Evolutionary conservation across 2,888 invertebrate genomes (phyloP).

Genomic region (Biston betularia): DNA sequence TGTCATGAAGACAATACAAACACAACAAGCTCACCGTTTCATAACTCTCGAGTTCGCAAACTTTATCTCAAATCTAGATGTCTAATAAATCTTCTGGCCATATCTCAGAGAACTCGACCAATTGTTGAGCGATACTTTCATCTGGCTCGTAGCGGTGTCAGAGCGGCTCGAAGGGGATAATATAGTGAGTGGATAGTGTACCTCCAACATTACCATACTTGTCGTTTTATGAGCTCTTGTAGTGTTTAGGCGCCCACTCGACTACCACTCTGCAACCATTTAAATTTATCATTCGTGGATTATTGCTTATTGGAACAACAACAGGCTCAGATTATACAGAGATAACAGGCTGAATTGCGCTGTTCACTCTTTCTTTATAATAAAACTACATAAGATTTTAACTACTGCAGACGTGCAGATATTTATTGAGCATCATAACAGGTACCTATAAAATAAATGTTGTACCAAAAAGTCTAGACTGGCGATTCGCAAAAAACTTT

Average conservation of each 20-base stretch:
- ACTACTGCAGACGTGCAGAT: constrained; percentile 21
- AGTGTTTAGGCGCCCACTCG: constrained; percentile 84
- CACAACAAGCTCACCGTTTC: constrained; percentile 33
- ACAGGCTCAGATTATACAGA: constrained; percentile 68
- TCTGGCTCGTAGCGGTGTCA: constrained; percentile 66
- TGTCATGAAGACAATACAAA: constrained; percentile 35
- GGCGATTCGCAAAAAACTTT: too few relatives aligned
- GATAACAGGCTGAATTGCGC: constrained; percentile 56
- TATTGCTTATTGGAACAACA: constrained; percentile 80
- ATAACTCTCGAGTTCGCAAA: constrained; percentile 46
- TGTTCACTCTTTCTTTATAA: constrained; percentile 33
- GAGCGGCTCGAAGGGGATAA: constrained; percentile 61
- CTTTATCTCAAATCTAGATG: constrained; percentile 40
- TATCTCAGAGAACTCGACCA: constrained; percentile 34
- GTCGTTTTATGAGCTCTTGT: constrained; percentile 80
- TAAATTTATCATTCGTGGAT: constrained; percentile 81
- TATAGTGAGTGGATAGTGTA: constrained; percentile 67
- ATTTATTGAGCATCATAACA: constrained; percentile 7
- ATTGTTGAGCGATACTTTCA: constrained; percentile 53
- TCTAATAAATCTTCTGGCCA: constrained; percentile 34
- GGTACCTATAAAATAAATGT: too few relatives aligned
- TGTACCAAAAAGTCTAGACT: too few relatives aligned
- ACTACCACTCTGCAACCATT: constrained; percentile 68
- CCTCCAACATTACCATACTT: constrained; percentile 79
- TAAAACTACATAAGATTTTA: constrained; percentile 26